A percentile compares a stretch with the other conserved stretches of the same genome.
phyloP scores from a whole-genome alignment of 2,113 vertebrate genomes.

The Guaruba guarouba region DNA sequence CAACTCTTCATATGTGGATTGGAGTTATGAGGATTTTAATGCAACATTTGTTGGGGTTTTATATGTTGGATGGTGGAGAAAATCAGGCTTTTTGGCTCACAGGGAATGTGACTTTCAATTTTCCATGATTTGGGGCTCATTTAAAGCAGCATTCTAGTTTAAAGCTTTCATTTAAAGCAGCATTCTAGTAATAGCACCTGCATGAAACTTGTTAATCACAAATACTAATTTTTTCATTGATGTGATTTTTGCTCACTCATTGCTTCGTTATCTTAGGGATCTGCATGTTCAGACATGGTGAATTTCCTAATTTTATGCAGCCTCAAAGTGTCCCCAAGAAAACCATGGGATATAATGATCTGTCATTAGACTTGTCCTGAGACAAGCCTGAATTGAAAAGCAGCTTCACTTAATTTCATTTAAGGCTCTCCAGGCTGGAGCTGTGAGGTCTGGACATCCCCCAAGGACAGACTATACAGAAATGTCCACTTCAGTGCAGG shows the following conservation, averaged over 20 bases:
- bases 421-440: not conserved
- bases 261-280: not conserved
- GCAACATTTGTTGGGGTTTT: slow-evolving; percentile 1
- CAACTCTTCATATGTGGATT: slow-evolving; percentile 24
- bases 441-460: not conserved
- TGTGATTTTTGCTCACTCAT: not conserved
- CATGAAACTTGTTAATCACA: not conserved
- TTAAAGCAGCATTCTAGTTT: not conserved
- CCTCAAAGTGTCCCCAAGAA: not conserved
- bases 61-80: not conserved
- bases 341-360: not conserved
- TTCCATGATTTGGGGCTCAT: not conserved
- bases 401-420: not conserved
- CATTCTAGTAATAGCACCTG: not conserved
- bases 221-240: not conserved
- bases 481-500: not conserved
- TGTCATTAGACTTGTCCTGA: not conserved
- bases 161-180: not conserved
- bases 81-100: not conserved
- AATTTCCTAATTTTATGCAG: not conserved
- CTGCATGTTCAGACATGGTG: not conserved
- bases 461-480: not conserved
- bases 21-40: slow-evolving; percentile 21
- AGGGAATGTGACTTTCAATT: not conserved
- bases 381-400: not conserved